These are phyloP conservation scores for Vultur gryphus DNA, from an alignment of 2,797 vertebrate genomes.

Conservation along the genomic window DNA sequence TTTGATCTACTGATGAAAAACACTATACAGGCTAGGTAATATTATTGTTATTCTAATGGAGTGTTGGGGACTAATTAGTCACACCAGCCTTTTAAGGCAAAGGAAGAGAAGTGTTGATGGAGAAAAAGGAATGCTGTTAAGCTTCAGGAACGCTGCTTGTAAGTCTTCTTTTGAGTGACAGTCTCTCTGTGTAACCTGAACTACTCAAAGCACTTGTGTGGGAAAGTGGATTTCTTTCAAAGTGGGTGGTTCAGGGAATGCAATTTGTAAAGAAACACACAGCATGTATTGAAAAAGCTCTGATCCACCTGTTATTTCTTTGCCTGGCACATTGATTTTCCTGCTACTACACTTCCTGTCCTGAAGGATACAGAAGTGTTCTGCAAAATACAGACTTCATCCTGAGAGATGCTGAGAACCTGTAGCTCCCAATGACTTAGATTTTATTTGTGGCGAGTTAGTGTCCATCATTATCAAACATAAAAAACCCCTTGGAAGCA, in stretches of 20 bases:
- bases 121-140: neutral
- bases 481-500: neutral
- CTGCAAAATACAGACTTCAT: neutral
- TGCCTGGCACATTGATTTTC: slow-evolving; percentile 15
- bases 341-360: neutral
- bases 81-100: neutral
- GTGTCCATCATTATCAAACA: neutral
- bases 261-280: slow-evolving; percentile 16
- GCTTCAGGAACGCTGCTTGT: neutral
- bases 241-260: neutral
- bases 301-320: neutral
- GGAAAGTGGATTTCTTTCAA: slow-evolving; percentile 20
- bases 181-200: neutral
- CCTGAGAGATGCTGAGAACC: neutral
- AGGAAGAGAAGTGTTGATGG: neutral
- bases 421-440: neutral
- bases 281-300: neutral
- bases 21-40: neutral
- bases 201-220: neutral
- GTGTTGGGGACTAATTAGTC: slow-evolving; percentile 24
- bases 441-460: neutral
- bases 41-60: slow-evolving; percentile 18
- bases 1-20: slow-evolving; percentile 50
- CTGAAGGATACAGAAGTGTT: neutral
- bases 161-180: slow-evolving; percentile 17